These are phyloP conservation scores for Bovichtus variegatus DNA, from an alignment of 2,797 vertebrate species.

Conservation along the genomic window DNA sequence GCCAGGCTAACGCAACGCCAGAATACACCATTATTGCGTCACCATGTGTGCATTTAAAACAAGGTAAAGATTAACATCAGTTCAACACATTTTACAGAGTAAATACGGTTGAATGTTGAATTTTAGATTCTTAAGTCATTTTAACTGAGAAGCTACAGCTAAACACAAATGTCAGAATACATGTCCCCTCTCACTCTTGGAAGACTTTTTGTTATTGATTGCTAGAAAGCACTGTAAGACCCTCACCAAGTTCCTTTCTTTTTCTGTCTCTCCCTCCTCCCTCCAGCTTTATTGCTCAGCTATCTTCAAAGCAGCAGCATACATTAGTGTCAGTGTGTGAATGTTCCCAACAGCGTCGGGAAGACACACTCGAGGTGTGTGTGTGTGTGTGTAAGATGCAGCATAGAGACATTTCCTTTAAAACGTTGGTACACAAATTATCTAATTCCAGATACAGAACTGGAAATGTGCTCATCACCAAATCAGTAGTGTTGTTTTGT, in stretches of 20 bases:
- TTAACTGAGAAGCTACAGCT: not conserved
- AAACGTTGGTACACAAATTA: constrained; percentile 13
- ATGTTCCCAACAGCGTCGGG: constrained; percentile 30
- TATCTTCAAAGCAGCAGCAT: constrained; percentile 66
- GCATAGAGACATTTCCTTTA: constrained; percentile 19
- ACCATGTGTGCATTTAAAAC: not conserved
- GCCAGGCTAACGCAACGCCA: not conserved
- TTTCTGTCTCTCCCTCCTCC: not conserved
- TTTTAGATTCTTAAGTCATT: too few species aligned
- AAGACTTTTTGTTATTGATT: constrained; percentile 34
- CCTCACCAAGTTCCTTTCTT: constrained; percentile 12
- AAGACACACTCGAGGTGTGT: constrained; percentile 1
- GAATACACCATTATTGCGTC: not conserved
- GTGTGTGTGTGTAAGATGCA: constrained; percentile 15
- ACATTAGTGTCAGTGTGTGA: constrained; percentile 60
- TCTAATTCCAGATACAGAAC: constrained; percentile 15
- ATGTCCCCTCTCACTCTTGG: not conserved
- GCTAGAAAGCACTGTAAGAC: constrained; percentile 25
- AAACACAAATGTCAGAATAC: constrained; percentile 15
- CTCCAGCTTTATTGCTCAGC: constrained; percentile 32
- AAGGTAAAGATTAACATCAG: not conserved
- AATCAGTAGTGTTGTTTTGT: constrained; percentile 20
- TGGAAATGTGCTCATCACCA: constrained; percentile 15
- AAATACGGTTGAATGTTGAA: not conserved
- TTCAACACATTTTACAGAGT: not conserved